A percentile compares a stretch with the other conserved stretches of the same genome.
phyloP scores from a whole-genome alignment of 2,888 invertebrate genomes.

The Eumerus sabulonum region DNA sequence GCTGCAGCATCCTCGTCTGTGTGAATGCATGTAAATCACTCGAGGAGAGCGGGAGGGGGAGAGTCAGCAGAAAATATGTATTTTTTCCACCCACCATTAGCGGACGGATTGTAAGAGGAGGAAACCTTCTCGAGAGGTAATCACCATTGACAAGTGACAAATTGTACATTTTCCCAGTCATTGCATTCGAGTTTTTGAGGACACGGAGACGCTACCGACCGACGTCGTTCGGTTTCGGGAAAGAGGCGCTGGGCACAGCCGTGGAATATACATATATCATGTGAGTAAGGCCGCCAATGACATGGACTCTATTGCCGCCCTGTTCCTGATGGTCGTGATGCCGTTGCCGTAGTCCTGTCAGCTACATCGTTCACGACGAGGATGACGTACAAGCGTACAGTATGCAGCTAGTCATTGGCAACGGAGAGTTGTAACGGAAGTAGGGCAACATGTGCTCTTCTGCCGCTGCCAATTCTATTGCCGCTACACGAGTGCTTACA shows the following conservation, averaged over 20 bases:
- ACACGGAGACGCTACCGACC: too few species aligned
- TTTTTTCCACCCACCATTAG: conserved; percentile 20
- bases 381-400: neutral
- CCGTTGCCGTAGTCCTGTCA: conserved; percentile 2
- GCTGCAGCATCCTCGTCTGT: conserved; percentile 21
- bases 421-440: conserved; percentile 57
- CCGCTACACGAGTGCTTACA: conserved; percentile 56
- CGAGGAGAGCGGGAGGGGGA: conserved; percentile 40
- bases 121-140: conserved; percentile 52
- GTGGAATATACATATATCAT: conserved; percentile 44
- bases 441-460: conserved; percentile 55
- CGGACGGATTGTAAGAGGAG: conserved; percentile 9
- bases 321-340: conserved; percentile 15
- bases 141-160: conserved; percentile 66
- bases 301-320: conserved; percentile 20
- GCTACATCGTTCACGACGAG: neutral
- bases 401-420: conserved; percentile 46
- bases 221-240: neutral
- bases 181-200: conserved; percentile 39
- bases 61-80: conserved; percentile 59
- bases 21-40: conserved; percentile 46
- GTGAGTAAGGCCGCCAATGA: conserved; percentile 49
- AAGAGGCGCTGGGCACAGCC: conserved; percentile 3
- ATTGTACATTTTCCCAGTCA: conserved; percentile 63
- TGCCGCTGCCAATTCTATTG: too few species aligned